A percentile compares a stretch with the other conserved stretches of the same genome.
These are phyloP conservation scores for Sepiola atlantica DNA, from an alignment of 2,888 invertebrate species.

Conservation along the genomic window DNA sequence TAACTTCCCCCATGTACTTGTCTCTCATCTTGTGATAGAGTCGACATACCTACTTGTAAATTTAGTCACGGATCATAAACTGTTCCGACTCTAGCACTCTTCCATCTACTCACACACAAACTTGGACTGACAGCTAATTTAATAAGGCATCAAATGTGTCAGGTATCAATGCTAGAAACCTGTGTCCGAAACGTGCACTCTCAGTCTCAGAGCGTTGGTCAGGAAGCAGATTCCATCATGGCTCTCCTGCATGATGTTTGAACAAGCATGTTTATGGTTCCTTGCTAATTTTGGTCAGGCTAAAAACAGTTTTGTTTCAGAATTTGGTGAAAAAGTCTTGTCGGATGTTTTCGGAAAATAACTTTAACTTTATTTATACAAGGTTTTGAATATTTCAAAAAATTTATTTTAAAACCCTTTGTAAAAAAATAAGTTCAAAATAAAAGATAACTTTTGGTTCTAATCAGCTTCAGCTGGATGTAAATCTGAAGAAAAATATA, in stretches of 20 bases:
- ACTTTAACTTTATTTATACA: too few species aligned
- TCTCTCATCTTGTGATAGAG: background rate
- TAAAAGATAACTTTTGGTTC: too few species aligned
- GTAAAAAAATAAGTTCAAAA: too few species aligned
- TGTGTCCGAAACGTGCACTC: background rate
- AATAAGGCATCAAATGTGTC: background rate
- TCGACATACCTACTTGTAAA: background rate
- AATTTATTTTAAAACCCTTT: too few species aligned
- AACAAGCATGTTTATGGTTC: background rate
- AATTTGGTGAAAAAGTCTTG: background rate
- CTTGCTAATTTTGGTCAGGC: background rate
- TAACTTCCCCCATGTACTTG: background rate
- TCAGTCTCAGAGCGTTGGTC: background rate
- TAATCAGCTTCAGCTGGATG: too few species aligned
- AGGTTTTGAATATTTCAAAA: too few species aligned
- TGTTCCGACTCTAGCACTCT: background rate
- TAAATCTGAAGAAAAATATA: too few species aligned
- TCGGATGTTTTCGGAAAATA: too few species aligned
- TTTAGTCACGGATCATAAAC: conserved; percentile 32
- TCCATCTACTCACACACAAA: background rate
- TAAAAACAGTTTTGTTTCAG: background rate
- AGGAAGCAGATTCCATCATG: background rate
- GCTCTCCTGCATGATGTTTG: background rate
- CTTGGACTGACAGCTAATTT: background rate
- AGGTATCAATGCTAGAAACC: background rate